These are phyloP conservation scores for Umimayanthus kanabou DNA, from an alignment of 92 coral and sea anemone species.

Conservation along the genomic window DNA sequence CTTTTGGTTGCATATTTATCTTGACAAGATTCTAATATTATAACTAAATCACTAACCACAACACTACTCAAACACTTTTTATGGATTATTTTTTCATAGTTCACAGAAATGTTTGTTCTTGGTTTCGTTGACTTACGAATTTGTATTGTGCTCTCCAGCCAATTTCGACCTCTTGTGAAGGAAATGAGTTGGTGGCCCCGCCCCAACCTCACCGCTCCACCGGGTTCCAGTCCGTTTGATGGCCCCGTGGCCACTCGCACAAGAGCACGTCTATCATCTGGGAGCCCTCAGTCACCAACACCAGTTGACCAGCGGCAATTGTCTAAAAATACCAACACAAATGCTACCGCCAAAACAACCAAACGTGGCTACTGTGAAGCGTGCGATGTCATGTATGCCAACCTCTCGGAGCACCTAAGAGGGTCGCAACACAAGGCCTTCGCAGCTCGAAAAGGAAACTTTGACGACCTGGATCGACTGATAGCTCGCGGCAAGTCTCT, in stretches of 20 bases:
- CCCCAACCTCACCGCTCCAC: constrained; percentile 66
- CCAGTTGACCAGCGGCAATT: constrained; percentile 31
- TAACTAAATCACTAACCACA: too few relatives aligned
- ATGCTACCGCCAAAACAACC: constrained; percentile 20
- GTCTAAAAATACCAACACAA: not conserved
- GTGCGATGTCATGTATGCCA: constrained; percentile 63
- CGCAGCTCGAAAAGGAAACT: constrained; percentile 60
- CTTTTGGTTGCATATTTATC: too few relatives aligned
- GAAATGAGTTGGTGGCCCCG: constrained; percentile 82
- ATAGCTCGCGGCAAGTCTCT: constrained; percentile 64
- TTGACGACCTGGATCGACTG: constrained; percentile 66
- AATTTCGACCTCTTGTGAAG: constrained; percentile 77
- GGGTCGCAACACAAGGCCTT: constrained; percentile 58
- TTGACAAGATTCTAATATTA: too few relatives aligned
- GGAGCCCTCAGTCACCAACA: constrained; percentile 47
- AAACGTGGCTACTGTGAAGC: constrained; percentile 88
- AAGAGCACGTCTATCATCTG: constrained; percentile 56
- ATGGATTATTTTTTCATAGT: too few relatives aligned
- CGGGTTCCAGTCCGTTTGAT: constrained; percentile 84
- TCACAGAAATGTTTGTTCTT: too few relatives aligned
- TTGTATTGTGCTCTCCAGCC: constrained; percentile 40
- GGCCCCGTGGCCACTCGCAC: constrained; percentile 63
- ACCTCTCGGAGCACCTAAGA: constrained; percentile 50
- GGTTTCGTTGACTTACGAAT: too few relatives aligned
- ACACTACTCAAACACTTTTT: too few relatives aligned